phyloP scores from a whole-genome alignment of 2,113 vertebrate species.

The Regulus satrapa region DNA sequence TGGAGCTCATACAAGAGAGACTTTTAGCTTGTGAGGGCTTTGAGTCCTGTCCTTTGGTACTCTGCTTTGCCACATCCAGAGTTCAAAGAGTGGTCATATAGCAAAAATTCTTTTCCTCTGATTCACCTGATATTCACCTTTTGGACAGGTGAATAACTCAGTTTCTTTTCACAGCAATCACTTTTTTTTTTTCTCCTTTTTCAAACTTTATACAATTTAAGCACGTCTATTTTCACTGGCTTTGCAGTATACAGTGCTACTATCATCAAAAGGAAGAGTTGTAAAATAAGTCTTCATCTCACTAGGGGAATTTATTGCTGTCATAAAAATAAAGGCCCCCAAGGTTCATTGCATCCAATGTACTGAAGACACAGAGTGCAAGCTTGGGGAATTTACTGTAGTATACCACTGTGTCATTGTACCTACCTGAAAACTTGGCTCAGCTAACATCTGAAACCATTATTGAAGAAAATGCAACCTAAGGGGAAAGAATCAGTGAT shows the following conservation, averaged over 20 bases:
- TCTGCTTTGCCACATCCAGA: neutral
- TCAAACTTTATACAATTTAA: neutral
- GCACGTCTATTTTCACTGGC: neutral
- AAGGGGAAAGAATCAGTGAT: conserved; percentile 10
- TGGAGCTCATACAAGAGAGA: neutral
- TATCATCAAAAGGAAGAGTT: conserved; percentile 44
- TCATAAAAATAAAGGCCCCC: conserved; percentile 66
- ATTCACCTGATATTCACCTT: too few species aligned
- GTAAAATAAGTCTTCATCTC: conserved; percentile 62
- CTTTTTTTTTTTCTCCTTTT: neutral
- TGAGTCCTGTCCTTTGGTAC: neutral
- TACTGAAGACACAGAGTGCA: conserved; percentile 55
- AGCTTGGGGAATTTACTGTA: conserved; percentile 56
- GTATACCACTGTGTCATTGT: conserved; percentile 54
- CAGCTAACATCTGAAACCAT: conserved; percentile 50
- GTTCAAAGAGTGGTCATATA: neutral
- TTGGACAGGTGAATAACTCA: neutral
- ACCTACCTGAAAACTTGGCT: conserved; percentile 35
- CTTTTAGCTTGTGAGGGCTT: neutral
- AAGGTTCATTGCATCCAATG: conserved; percentile 43
- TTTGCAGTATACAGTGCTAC: conserved; percentile 3
- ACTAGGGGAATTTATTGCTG: conserved; percentile 67
- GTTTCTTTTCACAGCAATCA: neutral
- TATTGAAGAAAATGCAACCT: conserved; percentile 65
- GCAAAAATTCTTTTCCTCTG: neutral